A percentile compares a stretch with the other conserved stretches of the same genome.
Evolutionary conservation across 2,797 vertebrate species (phyloP).

Genomic region (Hippopotamyrus pictus): DNA sequence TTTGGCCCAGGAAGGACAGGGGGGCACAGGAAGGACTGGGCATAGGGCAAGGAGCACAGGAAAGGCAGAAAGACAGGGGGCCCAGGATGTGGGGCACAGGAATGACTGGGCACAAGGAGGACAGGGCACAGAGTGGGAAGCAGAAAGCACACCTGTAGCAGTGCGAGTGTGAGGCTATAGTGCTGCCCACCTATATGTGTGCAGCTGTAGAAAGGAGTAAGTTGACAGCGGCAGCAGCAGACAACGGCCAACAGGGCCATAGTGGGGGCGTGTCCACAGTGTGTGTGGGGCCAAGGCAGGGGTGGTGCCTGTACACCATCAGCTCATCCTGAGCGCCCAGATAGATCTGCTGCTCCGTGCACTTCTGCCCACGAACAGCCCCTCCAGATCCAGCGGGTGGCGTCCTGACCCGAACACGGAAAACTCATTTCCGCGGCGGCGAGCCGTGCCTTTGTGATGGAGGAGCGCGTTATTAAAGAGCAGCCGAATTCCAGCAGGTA

Average conservation of each 20-base stretch:
- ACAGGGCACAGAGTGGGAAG: neutral
- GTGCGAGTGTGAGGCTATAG: neutral
- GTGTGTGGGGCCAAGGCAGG: neutral
- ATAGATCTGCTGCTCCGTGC: neutral
- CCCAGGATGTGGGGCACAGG: neutral
- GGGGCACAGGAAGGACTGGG: neutral
- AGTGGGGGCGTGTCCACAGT: neutral
- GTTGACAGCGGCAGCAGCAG: neutral
- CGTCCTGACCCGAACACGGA: neutral
- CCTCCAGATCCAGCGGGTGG: too few species aligned
- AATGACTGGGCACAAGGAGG: neutral
- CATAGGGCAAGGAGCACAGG: neutral
- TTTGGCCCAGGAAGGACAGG: neutral
- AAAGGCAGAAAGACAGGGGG: too few species aligned
- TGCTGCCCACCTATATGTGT: neutral
- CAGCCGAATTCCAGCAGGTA: slow-evolving; percentile 27
- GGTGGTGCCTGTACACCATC: neutral
- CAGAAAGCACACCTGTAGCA: neutral
- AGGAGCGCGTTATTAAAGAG: slow-evolving; percentile 34
- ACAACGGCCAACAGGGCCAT: neutral
- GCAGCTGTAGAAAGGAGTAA: neutral
- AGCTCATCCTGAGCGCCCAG: neutral
- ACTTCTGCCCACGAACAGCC: neutral
- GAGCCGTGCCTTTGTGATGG: slow-evolving; percentile 12
- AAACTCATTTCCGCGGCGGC: slow-evolving; percentile 23